Evolutionary conservation across 2,113 vertebrate genomes (phyloP), one percentile per base, ranked within the genome.

Genomic region (Oriolus oriolus): DNA sequence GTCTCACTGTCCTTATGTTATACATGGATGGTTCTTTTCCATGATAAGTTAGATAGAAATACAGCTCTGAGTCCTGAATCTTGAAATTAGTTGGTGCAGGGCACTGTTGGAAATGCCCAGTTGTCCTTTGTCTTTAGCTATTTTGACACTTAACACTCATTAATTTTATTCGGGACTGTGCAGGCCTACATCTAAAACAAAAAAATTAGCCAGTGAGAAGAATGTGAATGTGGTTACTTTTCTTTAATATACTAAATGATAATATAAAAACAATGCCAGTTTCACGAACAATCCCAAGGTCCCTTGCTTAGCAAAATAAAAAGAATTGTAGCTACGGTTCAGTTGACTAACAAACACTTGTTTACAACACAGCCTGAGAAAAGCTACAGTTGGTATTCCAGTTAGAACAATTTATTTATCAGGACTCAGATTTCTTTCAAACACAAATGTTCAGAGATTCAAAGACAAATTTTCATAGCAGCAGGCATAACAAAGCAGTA

Each of bases 391-490:
- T 80, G n/a, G 24, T 86, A 26, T 88, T 95, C 61, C 52, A 93
- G 94, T 81, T 69, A 94, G 95, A 95, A 86, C 95, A 95, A 97
- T 95, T 96, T 95, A 75, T 95, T 97, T 97, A 95, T 90, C 95
- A 94, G 63, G 61, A 95, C 87, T 96, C 71, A 96, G 53, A 86
- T 94, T 97, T n/a, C n/a, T n/a, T 96, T 94, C 80, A 95, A 89
- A 91, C 16, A 78, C 56, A 90, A 81, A 74, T 57, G 21, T 88
- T 93, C 37, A 44, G 54, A 73, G 23, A 54, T 64, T 90, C 45
- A 86, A 50, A 79, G 61, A 59, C 15, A 89, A 75, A 75, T 84
- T 91, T 95, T 84, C 61, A 71, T n/a, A 68, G 30, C 66, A 94
- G n/a, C 64, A 91, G 76, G 49, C 47, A 23, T 54, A 83, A 76